A percentile compares a stretch with the other conserved stretches of the same genome.
phyloP scores from a whole-genome alignment of 2,888 invertebrate genomes.

The Drosophila quinaria region DNA sequence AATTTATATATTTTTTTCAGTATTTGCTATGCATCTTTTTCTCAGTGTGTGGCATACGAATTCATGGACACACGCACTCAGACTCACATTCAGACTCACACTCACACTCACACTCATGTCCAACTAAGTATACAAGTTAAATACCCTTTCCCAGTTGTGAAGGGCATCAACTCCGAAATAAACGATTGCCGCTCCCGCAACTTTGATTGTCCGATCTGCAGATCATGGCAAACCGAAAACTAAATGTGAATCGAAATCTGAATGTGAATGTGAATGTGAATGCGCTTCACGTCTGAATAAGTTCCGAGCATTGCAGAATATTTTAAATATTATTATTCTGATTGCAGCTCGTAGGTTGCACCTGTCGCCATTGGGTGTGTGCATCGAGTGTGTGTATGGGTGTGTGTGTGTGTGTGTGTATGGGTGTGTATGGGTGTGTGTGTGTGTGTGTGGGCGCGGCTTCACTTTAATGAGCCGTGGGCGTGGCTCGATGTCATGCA shows the following conservation, averaged over 20 bases:
- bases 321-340: constrained; percentile 45
- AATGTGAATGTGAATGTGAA: constrained; percentile 49
- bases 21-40: neutral
- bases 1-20: too few species aligned
- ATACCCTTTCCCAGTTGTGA: constrained; percentile 49
- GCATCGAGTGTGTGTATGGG: constrained; percentile 16
- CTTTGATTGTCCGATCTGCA: constrained; percentile 46
- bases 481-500: constrained; percentile 50
- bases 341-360: constrained; percentile 58
- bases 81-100: constrained; percentile 46
- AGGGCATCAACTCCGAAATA: constrained; percentile 62
- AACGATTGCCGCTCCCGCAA: constrained; percentile 59
- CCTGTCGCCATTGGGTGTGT: constrained; percentile 70
- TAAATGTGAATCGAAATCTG: constrained; percentile 11
- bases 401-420: constrained; percentile 32
- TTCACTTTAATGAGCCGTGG: constrained; percentile 52
- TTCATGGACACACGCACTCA: constrained; percentile 66
- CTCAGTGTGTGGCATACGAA: constrained; percentile 39
- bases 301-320: constrained; percentile 68
- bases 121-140: neutral
- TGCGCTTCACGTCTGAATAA: constrained; percentile 79
- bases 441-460: constrained; percentile 65
- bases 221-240: constrained; percentile 51
- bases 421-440: constrained; percentile 61
- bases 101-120: constrained; percentile 15